These are phyloP conservation scores for Tenebrosternarchus preto DNA, from an alignment of 2,113 vertebrate species.

Conservation along the genomic window DNA sequence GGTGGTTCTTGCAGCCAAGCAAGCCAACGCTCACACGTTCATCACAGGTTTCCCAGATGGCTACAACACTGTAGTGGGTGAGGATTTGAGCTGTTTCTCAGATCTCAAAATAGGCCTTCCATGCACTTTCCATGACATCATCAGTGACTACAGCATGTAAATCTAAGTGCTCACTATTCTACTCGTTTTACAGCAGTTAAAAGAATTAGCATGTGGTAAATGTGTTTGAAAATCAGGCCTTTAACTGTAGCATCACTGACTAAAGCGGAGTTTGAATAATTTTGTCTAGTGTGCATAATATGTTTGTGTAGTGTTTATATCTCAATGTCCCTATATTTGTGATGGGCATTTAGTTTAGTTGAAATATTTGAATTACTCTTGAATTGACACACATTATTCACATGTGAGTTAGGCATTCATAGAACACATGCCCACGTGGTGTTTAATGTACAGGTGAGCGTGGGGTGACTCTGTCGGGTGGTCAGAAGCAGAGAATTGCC, in stretches of 20 bases:
- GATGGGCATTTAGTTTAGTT: neutral
- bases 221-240: no score
- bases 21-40: slow-evolving; percentile 88
- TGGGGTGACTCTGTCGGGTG: slow-evolving; percentile 84
- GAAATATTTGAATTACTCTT: no score
- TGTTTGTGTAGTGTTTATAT: no score
- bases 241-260: no score
- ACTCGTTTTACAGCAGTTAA: no score
- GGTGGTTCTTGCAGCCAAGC: slow-evolving; percentile 80
- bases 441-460: slow-evolving; percentile 79
- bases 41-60: slow-evolving; percentile 86
- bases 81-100: slow-evolving; percentile 42
- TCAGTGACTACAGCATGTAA: neutral
- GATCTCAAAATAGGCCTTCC: neutral
- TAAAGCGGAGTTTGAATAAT: no score
- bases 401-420: neutral
- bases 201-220: no score
- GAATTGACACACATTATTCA: no score
- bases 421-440: neutral
- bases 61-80: slow-evolving; percentile 88
- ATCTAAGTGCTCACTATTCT: no score
- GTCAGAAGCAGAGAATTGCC: slow-evolving; percentile 93
- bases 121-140: neutral
- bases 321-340: neutral
- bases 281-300: no score